phyloP scores from a whole-genome alignment of 1,140 invertebrate genomes.

The Wasmannia auropunctata region DNA sequence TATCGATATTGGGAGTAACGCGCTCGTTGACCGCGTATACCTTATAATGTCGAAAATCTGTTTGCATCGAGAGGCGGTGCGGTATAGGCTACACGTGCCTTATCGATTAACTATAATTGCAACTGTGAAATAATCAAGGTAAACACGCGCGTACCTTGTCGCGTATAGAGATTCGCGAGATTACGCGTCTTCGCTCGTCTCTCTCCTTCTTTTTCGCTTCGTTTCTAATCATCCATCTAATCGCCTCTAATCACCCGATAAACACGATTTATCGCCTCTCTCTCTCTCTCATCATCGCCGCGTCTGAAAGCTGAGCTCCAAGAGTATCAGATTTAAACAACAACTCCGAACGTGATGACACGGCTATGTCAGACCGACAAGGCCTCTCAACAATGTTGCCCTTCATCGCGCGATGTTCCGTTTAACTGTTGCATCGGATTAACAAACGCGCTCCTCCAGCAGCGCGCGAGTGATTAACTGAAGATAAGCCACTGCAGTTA shows the following conservation, averaged over 20 bases:
- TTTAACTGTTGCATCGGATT: background rate
- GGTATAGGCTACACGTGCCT: background rate
- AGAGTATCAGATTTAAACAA: conserved; percentile 14
- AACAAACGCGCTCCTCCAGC: background rate
- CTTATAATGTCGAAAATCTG: conserved; percentile 10
- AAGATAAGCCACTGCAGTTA: background rate
- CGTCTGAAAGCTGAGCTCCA: background rate
- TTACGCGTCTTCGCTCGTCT: conserved; percentile 18
- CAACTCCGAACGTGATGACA: background rate
- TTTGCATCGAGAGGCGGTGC: background rate
- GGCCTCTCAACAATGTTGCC: background rate
- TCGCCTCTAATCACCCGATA: conserved; percentile 9
- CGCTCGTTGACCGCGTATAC: background rate
- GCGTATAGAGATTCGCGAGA: background rate
- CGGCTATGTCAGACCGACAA: no score
- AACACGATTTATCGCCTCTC: conserved; percentile 53
- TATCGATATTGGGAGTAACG: background rate
- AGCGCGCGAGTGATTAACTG: background rate
- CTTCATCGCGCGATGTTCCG: background rate
- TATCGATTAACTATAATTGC: conserved; percentile 43
- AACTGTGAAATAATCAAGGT: background rate
- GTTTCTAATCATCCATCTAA: background rate
- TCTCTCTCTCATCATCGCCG: no score
- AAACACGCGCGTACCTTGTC: conserved; percentile 52
- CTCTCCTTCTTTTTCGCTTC: background rate